These are phyloP conservation scores for Andrena dorsata DNA, from an alignment of 2,888 invertebrate species.

Conservation along the genomic window DNA sequence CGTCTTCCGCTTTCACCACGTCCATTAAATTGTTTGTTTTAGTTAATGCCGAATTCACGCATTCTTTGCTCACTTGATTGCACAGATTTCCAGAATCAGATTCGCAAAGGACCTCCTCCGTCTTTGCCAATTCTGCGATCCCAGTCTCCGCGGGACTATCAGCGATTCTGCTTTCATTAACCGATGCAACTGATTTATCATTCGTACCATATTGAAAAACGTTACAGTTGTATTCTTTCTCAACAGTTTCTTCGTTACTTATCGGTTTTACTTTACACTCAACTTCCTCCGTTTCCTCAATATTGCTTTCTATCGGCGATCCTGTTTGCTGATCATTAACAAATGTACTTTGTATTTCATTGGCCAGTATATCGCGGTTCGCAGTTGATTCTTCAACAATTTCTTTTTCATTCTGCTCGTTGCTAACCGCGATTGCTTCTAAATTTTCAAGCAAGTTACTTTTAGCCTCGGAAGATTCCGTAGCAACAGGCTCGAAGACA, in stretches of 20 bases:
- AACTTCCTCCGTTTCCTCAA: constrained; percentile 19
- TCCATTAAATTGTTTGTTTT: constrained; percentile 53
- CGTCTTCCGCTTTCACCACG: neutral
- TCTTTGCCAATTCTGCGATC: constrained; percentile 3
- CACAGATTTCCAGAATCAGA: constrained; percentile 11
- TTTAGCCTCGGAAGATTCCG: constrained; percentile 24
- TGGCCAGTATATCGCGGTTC: constrained; percentile 8
- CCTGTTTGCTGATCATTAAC: constrained; percentile 19
- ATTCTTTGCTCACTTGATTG: constrained; percentile 44
- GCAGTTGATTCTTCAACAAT: neutral
- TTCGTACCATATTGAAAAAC: constrained; percentile 25
- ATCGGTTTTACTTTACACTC: neutral
- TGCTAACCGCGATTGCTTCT: neutral
- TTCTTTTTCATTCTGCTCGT: constrained; percentile 12
- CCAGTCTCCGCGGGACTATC: constrained; percentile 21
- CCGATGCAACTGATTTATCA: constrained; percentile 20
- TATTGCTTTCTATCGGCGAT: constrained; percentile 26
- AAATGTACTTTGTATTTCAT: constrained; percentile 21
- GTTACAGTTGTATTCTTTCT: constrained; percentile 21
- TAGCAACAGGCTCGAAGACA: constrained; percentile 62
- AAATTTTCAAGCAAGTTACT: constrained; percentile 4
- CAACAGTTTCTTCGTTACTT: constrained; percentile 27
- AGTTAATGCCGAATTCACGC: constrained; percentile 9
- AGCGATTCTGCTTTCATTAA: constrained; percentile 18
- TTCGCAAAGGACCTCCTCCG: constrained; percentile 20